A percentile compares a stretch with the other conserved stretches of the same genome.
phyloP scores from a whole-genome alignment of 2,888 invertebrate species.

The Tetragonula carbonaria region DNA sequence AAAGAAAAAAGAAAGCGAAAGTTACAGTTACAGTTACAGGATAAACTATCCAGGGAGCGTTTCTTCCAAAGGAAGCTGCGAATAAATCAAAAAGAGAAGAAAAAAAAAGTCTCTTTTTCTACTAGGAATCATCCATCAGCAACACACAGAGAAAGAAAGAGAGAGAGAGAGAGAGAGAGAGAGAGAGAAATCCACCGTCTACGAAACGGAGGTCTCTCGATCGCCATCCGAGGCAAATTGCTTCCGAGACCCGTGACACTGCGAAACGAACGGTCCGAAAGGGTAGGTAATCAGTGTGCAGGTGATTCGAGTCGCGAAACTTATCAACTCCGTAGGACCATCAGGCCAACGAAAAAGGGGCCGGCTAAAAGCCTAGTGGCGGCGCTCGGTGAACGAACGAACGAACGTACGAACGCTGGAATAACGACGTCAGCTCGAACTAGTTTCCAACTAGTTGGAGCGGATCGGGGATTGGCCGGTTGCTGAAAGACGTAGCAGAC shows the following conservation, averaged over 20 bases:
- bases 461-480: constrained; percentile 66
- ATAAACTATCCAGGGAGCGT: too few relatives aligned
- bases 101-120: neutral
- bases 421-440: constrained; percentile 70
- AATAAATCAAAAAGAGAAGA: too few relatives aligned
- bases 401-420: constrained; percentile 50
- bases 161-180: neutral
- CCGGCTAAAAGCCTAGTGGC: constrained; percentile 28
- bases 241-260: neutral
- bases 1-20: too few relatives aligned
- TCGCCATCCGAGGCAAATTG: neutral
- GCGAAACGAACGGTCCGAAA: neutral
- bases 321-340: constrained; percentile 24
- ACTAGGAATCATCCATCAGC: neutral
- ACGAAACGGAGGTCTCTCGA: neutral
- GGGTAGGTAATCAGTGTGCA: neutral
- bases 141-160: neutral
- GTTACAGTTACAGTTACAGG: too few relatives aligned
- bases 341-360: constrained; percentile 25
- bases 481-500: constrained; percentile 51
- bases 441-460: constrained; percentile 72
- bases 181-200: neutral
- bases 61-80: too few relatives aligned
- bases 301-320: constrained; percentile 14
- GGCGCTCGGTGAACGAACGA: constrained; percentile 11